These are phyloP conservation scores for Diarsia brunnea DNA, from an alignment of 2,888 invertebrate species.

Conservation along the genomic window DNA sequence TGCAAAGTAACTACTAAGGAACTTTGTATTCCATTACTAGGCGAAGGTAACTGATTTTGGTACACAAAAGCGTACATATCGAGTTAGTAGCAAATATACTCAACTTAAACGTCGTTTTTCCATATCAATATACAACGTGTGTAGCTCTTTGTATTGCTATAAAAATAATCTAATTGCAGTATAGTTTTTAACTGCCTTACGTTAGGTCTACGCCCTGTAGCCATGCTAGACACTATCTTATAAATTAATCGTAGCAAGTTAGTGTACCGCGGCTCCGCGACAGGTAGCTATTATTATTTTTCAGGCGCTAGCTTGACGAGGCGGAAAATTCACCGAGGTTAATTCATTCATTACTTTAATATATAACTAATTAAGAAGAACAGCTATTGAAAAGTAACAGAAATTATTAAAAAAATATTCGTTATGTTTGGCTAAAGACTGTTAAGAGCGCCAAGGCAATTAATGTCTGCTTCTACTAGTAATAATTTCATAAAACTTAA, in stretches of 20 bases:
- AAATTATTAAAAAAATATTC: not conserved
- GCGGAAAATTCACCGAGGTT: constrained; percentile 22
- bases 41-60: not conserved
- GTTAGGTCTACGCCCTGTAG: constrained; percentile 58
- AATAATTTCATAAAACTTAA: constrained; percentile 12
- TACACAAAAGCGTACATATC: not conserved
- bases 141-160: constrained; percentile 5
- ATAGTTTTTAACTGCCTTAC: constrained; percentile 51
- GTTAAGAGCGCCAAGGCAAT: constrained; percentile 4
- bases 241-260: constrained; percentile 62
- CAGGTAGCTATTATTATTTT: constrained; percentile 56
- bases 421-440: not conserved
- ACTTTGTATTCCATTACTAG: constrained; percentile 11
- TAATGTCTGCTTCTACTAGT: constrained; percentile 4
- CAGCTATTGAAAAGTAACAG: not conserved
- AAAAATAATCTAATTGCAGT: constrained; percentile 53
- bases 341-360: constrained; percentile 28
- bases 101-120: not conserved
- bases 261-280: constrained; percentile 35
- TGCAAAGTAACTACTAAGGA: constrained; percentile 7
- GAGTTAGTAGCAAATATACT: not conserved
- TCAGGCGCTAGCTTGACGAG: constrained; percentile 50
- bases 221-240: constrained; percentile 61
- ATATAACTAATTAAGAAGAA: constrained; percentile 12
- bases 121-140: not conserved